These are phyloP conservation scores for Brachionus manjavacas DNA, from an alignment of 1,140 invertebrate genomes.

Conservation along the genomic window DNA sequence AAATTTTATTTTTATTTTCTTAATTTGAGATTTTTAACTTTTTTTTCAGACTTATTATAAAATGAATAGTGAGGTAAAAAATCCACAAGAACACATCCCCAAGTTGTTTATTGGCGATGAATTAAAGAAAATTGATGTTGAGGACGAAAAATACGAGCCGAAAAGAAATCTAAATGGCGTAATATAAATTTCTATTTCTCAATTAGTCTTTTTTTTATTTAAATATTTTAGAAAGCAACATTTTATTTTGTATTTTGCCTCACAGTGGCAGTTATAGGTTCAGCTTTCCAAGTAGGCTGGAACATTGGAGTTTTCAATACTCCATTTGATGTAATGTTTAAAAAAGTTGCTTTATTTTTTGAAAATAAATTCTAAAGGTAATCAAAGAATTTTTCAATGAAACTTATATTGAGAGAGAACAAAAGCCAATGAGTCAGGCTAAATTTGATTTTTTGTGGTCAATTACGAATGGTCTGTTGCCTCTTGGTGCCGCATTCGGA, in stretches of 20 bases:
- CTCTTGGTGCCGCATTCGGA: conserved; percentile 83
- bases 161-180: not conserved
- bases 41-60: not conserved
- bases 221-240: not conserved
- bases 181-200: not conserved
- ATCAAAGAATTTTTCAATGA: conserved; percentile 27
- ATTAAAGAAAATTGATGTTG: not conserved
- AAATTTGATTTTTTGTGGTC: conserved; percentile 52
- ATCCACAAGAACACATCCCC: not conserved
- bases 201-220: not conserved
- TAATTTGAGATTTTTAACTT: not conserved
- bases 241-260: conserved; percentile 54
- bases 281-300: conserved; percentile 93
- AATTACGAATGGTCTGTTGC: conserved; percentile 75
- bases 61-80: not conserved
- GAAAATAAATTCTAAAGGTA: not conserved
- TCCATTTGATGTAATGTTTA: conserved; percentile 67
- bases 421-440: not conserved
- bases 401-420: not conserved
- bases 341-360: not conserved
- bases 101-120: not conserved
- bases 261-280: conserved; percentile 73
- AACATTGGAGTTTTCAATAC: conserved; percentile 88
- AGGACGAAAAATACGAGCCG: not conserved
- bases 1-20: not conserved